Evolutionary conservation across 2,113 vertebrate genomes (phyloP), one percentile per base, ranked within the genome.

Genomic region (Leiothrix lutea): DNA sequence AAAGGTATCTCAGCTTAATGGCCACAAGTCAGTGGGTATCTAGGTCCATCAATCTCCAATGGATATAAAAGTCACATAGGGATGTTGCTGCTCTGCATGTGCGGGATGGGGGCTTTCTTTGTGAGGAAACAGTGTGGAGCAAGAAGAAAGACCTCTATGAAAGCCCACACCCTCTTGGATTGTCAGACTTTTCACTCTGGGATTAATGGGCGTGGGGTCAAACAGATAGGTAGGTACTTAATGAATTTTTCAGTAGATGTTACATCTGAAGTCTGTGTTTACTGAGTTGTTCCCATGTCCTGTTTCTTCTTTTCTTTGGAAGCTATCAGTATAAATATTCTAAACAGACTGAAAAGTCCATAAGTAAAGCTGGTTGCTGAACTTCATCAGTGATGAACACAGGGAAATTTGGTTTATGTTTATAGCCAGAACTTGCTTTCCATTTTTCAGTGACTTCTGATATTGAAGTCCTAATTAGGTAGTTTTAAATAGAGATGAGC

Each of bases 211-310:
- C 66, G 71, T 33, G 38, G 5, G 70, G 44, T 93, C 90, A 87
- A 89, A 85, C 33, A 70, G 70, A 38, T 60, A 93, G 51, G 62
- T 54, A 58, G 45, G 45, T 75, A 65, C 51, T 58, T 69, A 62
- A 62, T 73, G 36, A 90, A 73, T 83, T 95, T 93, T 94, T 95
- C 74, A 80, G 38, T 86, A 82, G 65, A 65, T 13, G 18, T 73
- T 70, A 75, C 31, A 77, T 82, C 25, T 62, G 38, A 94, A 91
- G 19, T 56, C 61, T 69, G 36, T 87, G 42, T 45, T 92, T 79
- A 51, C 56, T 11, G 44, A 82, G 29, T 45, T 7, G 3, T 16
- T 67, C 33, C 38, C 36, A 8, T 20, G 50, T 58, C 42, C 54
- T 16, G 3, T 48, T 91, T 67, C 42, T 70, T 38, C 25, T 84